Base-by-base conservation (phyloP, 1,140 invertebrate genomes). In the Eulimnadia texana region DNA sequence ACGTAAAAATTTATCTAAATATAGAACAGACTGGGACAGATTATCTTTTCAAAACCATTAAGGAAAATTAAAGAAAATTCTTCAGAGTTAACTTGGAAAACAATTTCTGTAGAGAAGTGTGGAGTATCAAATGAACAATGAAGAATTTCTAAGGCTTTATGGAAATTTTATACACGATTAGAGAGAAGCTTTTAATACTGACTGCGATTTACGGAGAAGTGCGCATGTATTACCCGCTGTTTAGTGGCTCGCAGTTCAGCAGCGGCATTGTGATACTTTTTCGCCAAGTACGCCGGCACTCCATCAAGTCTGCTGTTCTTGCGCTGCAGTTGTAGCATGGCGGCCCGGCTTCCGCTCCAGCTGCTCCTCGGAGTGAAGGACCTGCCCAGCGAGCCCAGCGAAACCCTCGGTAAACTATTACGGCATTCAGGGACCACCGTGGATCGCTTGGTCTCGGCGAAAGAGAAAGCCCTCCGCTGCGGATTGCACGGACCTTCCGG, bases 331-430 rank as follows among this genome's bases (percentile, higher is more conserved):
- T 57, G 55, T 27, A 61, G 11, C 20, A 61, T 22, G 10, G 51
- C 60, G 22, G 51, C 53, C 23, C 50, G 51, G 22, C 60, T 61
- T 24, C 60, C 60, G 53, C 33, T 61, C 49, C 51, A 52, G 53
- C 60, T 61, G 27, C 60, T 54, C 6, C 60, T 52, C 13, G 60
- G 60, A n/a, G 60, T 61, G 33, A 57, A 57, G 25, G 55, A 27
- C 20, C 55, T 27, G 10, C 55, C 55, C 13, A 57, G 24, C 0
- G 55, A 57, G 9, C 24, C 22, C 20, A 57, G 24, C 16, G 55
- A 57, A 19, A 33, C 55, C 25, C 55, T 57, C 13, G 55, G 55
- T 33, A 57, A 22, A 28, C 23, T 23, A 51, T 54, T 61, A 11
- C 53, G 60, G 51, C 51, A 61, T 25, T 53, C 33, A 16, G 33